Evolutionary conservation across 1,140 invertebrate species (phyloP).

Genomic region (Lysiphlebus fabarum): DNA sequence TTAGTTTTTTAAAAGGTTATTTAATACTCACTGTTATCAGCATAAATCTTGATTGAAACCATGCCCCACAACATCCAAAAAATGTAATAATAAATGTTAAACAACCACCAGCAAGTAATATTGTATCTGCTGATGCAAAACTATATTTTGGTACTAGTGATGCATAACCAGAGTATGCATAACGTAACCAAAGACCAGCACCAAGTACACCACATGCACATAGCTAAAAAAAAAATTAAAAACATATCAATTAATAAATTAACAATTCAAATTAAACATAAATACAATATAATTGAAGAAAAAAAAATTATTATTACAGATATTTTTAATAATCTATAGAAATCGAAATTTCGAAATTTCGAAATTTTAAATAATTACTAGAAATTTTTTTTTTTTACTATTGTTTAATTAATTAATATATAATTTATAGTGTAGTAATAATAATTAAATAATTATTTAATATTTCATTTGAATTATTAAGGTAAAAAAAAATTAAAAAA

Average conservation of each 20-base stretch:
- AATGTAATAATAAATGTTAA: constrained; percentile 72
- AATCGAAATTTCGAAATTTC: too few relatives aligned
- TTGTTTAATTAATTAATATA: too few relatives aligned
- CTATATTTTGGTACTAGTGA: constrained; percentile 70
- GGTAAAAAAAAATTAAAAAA: too few relatives aligned
- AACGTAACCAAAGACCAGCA: constrained; percentile 70
- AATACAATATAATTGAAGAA: neutral
- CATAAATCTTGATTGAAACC: constrained; percentile 75
- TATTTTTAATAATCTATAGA: too few relatives aligned
- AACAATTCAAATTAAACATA: too few relatives aligned
- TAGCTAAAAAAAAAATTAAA: constrained; percentile 54
- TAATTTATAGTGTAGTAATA: too few relatives aligned
- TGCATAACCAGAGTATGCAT: constrained; percentile 69
- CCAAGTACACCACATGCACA: constrained; percentile 72
- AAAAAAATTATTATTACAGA: constrained; percentile 11
- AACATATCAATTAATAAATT: neutral
- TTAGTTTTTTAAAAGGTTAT: neutral
- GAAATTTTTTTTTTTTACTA: too few relatives aligned
- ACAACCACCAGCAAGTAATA: constrained; percentile 67
- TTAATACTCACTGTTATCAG: constrained; percentile 65
- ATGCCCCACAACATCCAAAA: constrained; percentile 78
- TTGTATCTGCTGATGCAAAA: constrained; percentile 65
- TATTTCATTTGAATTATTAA: too few relatives aligned
- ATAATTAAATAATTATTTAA: too few relatives aligned
- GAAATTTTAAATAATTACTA: too few relatives aligned